Conservation (phyloP, 2,888 invertebrate species). For the Trisateles emortualis region DNA sequence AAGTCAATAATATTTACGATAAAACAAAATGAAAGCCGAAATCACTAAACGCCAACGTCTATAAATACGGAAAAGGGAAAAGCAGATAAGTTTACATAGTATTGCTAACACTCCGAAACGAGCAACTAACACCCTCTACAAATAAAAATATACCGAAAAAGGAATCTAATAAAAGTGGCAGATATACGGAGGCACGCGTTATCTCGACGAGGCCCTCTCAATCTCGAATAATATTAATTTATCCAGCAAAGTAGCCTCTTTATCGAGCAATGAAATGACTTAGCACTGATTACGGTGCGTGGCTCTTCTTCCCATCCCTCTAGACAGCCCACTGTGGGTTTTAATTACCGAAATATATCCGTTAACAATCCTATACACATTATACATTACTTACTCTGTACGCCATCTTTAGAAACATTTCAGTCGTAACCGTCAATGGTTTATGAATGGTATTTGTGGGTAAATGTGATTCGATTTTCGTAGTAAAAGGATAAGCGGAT, state of each 20-base stretch:
- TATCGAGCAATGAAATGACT: conserved; percentile 70
- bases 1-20: not conserved
- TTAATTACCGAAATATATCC: conserved; percentile 28
- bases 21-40: not conserved
- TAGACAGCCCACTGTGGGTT: conserved; percentile 14
- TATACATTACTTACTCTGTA: conserved; percentile 14
- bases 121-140: conserved; percentile 16
- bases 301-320: conserved; percentile 35
- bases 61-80: conserved; percentile 5
- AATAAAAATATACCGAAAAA: conserved; percentile 26
- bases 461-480: not conserved
- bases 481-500: conserved; percentile 53
- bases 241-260: conserved; percentile 65
- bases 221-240: conserved; percentile 70
- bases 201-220: conserved; percentile 44
- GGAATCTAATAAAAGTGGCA: conserved; percentile 35
- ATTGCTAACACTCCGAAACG: conserved; percentile 10
- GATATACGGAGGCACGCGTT: conserved; percentile 30
- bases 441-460: not conserved
- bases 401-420: accelerated
- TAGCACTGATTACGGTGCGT: conserved; percentile 72
- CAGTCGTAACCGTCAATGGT: conserved; percentile 12
- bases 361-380: accelerated
- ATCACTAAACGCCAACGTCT: not conserved
- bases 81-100: conserved; percentile 10